Conservation (phyloP, 2,888 invertebrate species). For the Limnephilus auricula region DNA sequence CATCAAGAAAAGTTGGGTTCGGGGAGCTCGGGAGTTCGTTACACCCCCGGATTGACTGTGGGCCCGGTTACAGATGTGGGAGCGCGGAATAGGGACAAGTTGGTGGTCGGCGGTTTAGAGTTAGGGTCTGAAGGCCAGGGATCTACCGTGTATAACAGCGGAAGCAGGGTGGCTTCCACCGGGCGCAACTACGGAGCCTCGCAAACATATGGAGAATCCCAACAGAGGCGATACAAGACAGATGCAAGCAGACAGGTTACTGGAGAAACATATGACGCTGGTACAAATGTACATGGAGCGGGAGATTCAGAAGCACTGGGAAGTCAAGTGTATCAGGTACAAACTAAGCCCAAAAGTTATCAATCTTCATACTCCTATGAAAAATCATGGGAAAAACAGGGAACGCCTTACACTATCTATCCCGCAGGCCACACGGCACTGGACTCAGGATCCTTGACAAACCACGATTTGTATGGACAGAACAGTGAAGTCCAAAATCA, state of each 20-base stretch:
- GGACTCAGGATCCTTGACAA: not conserved
- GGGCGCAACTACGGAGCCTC: constrained; percentile 45
- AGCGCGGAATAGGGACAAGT: constrained; percentile 51
- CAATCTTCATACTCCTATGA: constrained; percentile 77
- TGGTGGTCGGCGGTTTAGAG: constrained; percentile 46
- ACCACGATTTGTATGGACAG: not conserved
- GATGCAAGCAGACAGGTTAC: not conserved
- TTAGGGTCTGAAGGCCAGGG: constrained; percentile 71
- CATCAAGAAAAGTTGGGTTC: constrained; percentile 61
- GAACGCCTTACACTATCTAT: constrained; percentile 75
- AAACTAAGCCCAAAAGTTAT: constrained; percentile 72
- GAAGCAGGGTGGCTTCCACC: constrained; percentile 54
- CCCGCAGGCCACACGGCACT: constrained; percentile 68
- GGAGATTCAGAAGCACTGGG: constrained; percentile 24
- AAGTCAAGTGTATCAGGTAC: not conserved
- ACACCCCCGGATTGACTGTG: not conserved
- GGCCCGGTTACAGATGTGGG: constrained; percentile 47
- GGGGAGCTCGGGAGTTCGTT: constrained; percentile 32
- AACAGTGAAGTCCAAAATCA: not conserved
- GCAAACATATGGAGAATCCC: constrained; percentile 34
- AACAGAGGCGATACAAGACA: not conserved
- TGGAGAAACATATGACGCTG: constrained; percentile 3
- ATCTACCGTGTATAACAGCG: constrained; percentile 64
- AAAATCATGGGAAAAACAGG: constrained; percentile 77
- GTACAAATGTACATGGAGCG: constrained; percentile 12